phyloP scores from a whole-genome alignment of 2,888 invertebrate species.

The Hetaerina titia region DNA sequence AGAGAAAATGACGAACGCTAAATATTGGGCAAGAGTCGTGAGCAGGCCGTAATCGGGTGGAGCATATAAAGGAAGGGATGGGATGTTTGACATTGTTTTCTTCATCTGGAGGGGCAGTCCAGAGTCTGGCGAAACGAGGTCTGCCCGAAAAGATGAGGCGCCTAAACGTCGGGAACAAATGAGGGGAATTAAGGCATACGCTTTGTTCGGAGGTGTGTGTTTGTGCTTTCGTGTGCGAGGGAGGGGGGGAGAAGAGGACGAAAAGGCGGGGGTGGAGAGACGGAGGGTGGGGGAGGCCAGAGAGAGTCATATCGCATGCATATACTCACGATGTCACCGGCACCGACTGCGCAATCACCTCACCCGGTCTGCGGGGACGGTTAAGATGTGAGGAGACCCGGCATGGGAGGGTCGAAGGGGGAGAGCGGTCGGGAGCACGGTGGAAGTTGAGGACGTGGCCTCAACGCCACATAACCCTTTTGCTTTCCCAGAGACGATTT shows the following conservation, averaged over 20 bases:
- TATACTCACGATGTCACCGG: slow-evolving; percentile 38
- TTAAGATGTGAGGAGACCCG: not conserved
- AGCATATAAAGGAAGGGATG: not conserved
- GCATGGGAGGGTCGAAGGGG: not conserved
- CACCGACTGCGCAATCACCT: slow-evolving; percentile 52
- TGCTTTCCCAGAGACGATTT: slow-evolving; percentile 33
- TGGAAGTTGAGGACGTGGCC: not conserved
- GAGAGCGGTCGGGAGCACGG: not conserved
- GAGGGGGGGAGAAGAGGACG: not conserved
- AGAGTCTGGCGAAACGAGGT: slow-evolving; percentile 48
- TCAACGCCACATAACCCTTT: slow-evolving; percentile 1
- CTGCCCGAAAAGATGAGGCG: slow-evolving; percentile 47
- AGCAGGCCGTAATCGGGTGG: not conserved
- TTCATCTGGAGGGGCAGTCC: slow-evolving; percentile 25
- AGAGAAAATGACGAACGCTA: slow-evolving; percentile 23
- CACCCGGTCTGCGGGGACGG: slow-evolving; percentile 6
- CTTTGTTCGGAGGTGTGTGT: not conserved
- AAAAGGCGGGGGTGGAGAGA: not conserved
- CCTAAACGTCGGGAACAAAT: slow-evolving; percentile 55
- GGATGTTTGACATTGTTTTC: slow-evolving; percentile 11
- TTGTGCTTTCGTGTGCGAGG: not conserved
- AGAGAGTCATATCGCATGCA: slow-evolving; percentile 49
- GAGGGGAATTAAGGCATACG: slow-evolving; percentile 43
- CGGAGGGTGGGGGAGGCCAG: not conserved
- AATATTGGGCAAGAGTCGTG: slow-evolving; percentile 37